These are phyloP conservation scores for Ibidorhyncha struthersii DNA, from an alignment of 2,113 vertebrate genomes.

Conservation along the genomic window DNA sequence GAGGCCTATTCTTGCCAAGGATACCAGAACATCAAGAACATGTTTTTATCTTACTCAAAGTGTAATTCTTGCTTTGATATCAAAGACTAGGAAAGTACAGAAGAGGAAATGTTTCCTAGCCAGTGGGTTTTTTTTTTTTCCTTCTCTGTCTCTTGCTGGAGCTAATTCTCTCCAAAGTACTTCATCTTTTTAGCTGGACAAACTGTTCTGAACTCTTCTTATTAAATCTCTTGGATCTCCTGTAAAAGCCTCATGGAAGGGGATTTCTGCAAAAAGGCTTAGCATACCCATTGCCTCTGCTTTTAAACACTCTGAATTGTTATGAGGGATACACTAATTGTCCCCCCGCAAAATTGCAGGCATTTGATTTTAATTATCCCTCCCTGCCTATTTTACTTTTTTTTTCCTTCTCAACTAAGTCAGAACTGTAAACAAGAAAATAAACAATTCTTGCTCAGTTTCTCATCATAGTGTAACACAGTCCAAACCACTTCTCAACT, in stretches of 20 bases:
- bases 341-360: background rate
- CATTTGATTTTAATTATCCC: conserved; percentile 9
- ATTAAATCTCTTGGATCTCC: background rate
- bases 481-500: conserved; percentile 28
- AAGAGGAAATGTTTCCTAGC: background rate
- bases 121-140: background rate
- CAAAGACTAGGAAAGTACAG: background rate
- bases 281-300: background rate
- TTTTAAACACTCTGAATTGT: background rate
- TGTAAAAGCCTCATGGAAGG: background rate
- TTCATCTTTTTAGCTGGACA: background rate
- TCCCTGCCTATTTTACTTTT: background rate
- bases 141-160: background rate
- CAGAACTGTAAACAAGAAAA: conserved; percentile 44
- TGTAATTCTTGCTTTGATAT: background rate
- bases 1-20: background rate
- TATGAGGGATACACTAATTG: background rate
- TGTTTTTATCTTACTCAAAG: background rate
- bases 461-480: background rate
- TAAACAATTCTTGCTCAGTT: conserved; percentile 25
- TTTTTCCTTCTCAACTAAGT: background rate
- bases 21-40: background rate
- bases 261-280: background rate
- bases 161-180: background rate
- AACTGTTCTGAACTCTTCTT: background rate